Percentiles rank a stretch among this genome's conserved stretches.
These are phyloP conservation scores for Acronicta leporina DNA, from an alignment of 2,888 invertebrate genomes.

Conservation along the genomic window DNA sequence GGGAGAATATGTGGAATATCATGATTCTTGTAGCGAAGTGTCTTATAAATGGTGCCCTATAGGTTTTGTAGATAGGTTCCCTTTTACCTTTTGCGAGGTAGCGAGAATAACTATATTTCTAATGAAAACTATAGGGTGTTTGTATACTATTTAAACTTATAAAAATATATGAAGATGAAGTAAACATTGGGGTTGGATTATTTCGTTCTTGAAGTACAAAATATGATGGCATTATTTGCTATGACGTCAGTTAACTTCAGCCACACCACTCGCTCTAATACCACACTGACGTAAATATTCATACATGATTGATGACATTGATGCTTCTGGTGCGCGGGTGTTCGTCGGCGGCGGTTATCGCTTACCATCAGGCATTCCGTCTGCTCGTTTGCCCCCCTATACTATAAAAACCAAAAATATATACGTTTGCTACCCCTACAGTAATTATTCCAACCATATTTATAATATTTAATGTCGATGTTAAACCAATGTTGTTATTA, in stretches of 20 bases:
- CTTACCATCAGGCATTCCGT: no score
- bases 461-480: constrained; percentile 43
- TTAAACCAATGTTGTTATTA: constrained; percentile 53
- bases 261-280: no score
- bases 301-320: no score
- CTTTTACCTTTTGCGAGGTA: neutral
- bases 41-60: constrained; percentile 46
- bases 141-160: neutral
- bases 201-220: no score
- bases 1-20: neutral
- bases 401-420: no score
- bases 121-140: neutral
- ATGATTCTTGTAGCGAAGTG: constrained; percentile 7
- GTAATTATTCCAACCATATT: constrained; percentile 27
- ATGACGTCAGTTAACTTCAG: no score
- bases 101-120: neutral
- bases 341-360: no score
- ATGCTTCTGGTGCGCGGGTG: no score
- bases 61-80: constrained; percentile 7
- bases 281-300: no score
- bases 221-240: no score
- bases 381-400: no score
- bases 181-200: no score
- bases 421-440: constrained; percentile 34
- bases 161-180: neutral